phyloP scores from a whole-genome alignment of 2,888 invertebrate genomes.

The Sminthurinus aureus region DNA sequence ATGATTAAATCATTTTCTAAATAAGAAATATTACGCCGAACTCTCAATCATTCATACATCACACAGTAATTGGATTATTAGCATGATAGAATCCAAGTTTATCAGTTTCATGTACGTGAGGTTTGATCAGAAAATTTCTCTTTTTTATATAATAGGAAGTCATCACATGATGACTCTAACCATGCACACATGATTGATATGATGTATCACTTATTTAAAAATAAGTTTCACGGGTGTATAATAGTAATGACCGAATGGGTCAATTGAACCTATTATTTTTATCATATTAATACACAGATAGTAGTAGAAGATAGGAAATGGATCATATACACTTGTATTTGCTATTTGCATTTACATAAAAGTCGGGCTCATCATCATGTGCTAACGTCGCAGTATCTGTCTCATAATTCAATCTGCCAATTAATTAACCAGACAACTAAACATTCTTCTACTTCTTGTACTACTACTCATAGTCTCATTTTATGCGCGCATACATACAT shows the following conservation, averaged over 20 bases:
- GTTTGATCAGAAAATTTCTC: no score
- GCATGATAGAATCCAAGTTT: no score
- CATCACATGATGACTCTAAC: not conserved
- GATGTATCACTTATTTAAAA: not conserved
- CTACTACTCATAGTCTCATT: no score
- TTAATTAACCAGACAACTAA: not conserved
- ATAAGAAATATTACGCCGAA: no score
- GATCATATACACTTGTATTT: not conserved
- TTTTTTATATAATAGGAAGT: constrained; percentile 10
- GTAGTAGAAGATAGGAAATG: no score
- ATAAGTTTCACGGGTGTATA: not conserved
- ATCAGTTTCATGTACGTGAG: no score
- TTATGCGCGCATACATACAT: no score
- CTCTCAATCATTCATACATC: no score
- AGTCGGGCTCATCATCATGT: not conserved
- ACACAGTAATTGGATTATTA: no score
- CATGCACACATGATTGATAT: not conserved
- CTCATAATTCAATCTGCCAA: not conserved
- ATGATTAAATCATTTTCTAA: no score
- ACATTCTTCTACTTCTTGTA: no score
- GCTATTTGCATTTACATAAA: no score
- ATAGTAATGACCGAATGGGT: not conserved
- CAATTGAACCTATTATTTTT: not conserved
- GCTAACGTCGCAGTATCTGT: not conserved
- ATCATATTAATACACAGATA: not conserved